Base-by-base conservation (phyloP, 2,888 invertebrate species). In the Netelia inedita region DNA sequence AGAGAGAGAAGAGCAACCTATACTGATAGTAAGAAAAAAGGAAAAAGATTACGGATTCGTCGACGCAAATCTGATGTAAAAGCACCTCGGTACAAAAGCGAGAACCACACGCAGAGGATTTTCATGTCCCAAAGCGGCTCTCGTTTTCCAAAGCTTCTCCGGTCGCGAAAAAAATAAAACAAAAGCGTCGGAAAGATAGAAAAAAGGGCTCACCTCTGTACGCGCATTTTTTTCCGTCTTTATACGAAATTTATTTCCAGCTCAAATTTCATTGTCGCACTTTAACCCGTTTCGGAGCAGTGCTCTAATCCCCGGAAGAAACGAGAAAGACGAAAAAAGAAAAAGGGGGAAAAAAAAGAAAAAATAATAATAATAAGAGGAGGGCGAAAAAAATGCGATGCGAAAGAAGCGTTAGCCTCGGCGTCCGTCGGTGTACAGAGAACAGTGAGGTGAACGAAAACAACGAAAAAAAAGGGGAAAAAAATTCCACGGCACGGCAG, bases 261-360 rank as follows among this genome's bases (percentile, higher is more conserved):
- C 78, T 73, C 50, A 74, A 84, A 81, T 78, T 81, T 73, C 84
- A 84, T 81, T 78, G 73, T 78, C 81, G 84, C 73, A 61, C 73
- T 81, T 78, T 68, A 81, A 78, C 68, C 78, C 59, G 35, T 16
- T 43, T 43, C 59, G 50, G 46, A 50, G 16, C 65, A 23, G 68
- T 68, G 68, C 81, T 81, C 73, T 78, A 69, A 85, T 65, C 85
- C 74, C 28, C 61, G 65, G n/a, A 79, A 59, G 74, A 46, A 83
- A 66, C 53, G 50, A 74, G 57, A 76, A 41, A 28, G 50, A 28
- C 9, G 8, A 53, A 10, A 43, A 61, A 55, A 66, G 72, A 74
- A 69, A 55, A 84, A 11, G 43, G 21, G n/a, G 28, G 43, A 59
- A 59, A 74, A 68, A 80, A 41, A 28, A 50, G 8, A 19, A 5